These are phyloP conservation scores for Caenorhabditis elegans DNA, from an alignment of 1,140 invertebrate genomes.

Conservation along the genomic window DNA sequence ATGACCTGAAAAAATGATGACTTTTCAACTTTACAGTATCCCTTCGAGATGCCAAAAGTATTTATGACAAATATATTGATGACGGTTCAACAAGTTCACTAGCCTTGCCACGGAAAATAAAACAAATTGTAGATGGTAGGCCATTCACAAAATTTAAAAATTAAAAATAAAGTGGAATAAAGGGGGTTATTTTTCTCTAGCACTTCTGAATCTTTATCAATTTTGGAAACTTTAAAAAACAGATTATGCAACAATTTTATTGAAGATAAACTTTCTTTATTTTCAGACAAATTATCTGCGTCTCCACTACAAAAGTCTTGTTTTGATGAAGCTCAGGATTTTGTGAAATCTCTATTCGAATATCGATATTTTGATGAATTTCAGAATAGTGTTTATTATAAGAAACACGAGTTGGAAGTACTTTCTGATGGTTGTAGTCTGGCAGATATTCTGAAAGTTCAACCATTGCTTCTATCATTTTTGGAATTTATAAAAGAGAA, in stretches of 20 bases:
- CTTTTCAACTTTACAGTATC: neutral
- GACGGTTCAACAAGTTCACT: constrained; percentile 5
- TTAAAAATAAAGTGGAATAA: no score
- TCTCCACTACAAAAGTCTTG: constrained; percentile 18
- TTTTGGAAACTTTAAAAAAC: no score
- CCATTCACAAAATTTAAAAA: neutral
- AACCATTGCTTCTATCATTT: constrained; percentile 26
- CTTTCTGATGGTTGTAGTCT: constrained; percentile 24
- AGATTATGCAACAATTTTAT: no score
- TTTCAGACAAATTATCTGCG: neutral
- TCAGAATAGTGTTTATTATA: constrained; percentile 25
- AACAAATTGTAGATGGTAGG: constrained; percentile 21
- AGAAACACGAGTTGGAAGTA: constrained; percentile 40
- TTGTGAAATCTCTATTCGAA: constrained; percentile 24
- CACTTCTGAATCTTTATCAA: no score
- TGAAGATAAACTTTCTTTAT: no score
- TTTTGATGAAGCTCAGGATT: constrained; percentile 39
- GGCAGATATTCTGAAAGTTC: constrained; percentile 32
- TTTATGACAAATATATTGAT: constrained; percentile 34
- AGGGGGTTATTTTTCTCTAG: no score
- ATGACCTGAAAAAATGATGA: neutral
- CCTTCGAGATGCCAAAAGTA: constrained; percentile 23
- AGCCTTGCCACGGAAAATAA: neutral
- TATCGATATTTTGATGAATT: constrained; percentile 41
- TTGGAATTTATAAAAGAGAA: constrained; percentile 30